phyloP scores from a whole-genome alignment of 2,113 vertebrate species.

The Antidorcas marsupialis region DNA sequence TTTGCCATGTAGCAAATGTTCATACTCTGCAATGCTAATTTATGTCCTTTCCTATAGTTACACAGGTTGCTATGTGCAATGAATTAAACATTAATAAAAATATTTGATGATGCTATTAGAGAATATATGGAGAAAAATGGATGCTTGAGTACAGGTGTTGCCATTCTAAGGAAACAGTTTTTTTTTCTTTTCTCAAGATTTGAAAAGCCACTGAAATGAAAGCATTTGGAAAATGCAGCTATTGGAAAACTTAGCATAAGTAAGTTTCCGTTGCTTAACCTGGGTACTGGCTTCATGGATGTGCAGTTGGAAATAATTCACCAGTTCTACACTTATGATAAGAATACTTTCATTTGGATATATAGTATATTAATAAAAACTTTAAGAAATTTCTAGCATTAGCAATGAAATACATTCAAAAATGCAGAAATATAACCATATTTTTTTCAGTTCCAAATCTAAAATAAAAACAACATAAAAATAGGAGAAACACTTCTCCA shows the following conservation, averaged over 20 bases:
- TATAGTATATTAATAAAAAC: not conserved
- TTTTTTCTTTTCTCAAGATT: not conserved
- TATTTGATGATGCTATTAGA: slow-evolving; percentile 35
- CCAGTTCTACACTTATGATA: not conserved
- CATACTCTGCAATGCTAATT: slow-evolving; percentile 72
- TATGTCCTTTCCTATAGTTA: slow-evolving; percentile 65
- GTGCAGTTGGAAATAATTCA: not conserved
- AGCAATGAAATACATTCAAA: not conserved
- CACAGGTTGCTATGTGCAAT: slow-evolving; percentile 63
- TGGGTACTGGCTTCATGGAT: not conserved
- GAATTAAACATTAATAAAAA: slow-evolving; percentile 62
- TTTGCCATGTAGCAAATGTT: slow-evolving; percentile 74
- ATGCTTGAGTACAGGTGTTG: slow-evolving; percentile 13
- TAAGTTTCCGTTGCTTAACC: not conserved
- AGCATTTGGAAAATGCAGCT: slow-evolving; percentile 8
- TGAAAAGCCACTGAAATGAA: not conserved
- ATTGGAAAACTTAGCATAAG: slow-evolving; percentile 22
- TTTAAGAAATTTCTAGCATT: not conserved
- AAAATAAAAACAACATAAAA: not conserved
- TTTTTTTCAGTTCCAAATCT: not conserved
- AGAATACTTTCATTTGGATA: not conserved
- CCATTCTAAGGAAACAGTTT: not conserved
- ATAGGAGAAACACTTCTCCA: not conserved
- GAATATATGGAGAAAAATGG: slow-evolving; percentile 21
- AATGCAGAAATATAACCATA: not conserved